Percentiles rank a stretch among this genome's conserved stretches.
These are phyloP conservation scores for Diarsia brunnea DNA, from an alignment of 2,888 invertebrate genomes.

Conservation along the genomic window DNA sequence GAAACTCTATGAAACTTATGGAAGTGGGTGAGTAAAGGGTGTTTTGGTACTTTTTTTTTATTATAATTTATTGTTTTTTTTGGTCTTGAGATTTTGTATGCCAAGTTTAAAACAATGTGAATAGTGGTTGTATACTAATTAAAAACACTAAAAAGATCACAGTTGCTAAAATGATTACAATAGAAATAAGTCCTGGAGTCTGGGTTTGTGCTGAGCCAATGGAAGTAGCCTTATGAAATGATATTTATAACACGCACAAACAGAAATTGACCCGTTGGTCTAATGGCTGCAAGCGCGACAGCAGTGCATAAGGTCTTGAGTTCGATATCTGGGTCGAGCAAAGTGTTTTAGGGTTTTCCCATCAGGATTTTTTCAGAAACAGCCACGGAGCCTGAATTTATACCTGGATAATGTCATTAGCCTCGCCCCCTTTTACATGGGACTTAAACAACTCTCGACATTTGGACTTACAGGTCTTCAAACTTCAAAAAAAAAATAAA, in stretches of 20 bases:
- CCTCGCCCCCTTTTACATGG: too few species aligned
- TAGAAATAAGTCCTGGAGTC: neutral
- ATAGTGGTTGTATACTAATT: neutral
- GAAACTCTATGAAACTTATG: constrained; percentile 91
- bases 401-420: too few species aligned
- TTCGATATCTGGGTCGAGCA: too few species aligned
- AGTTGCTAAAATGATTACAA: neutral
- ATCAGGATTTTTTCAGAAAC: too few species aligned
- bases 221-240: neutral
- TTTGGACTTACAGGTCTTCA: too few species aligned
- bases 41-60: neutral
- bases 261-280: too few species aligned
- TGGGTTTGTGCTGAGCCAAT: neutral
- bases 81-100: constrained; percentile 14
- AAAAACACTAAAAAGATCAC: neutral
- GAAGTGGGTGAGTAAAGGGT: constrained; percentile 82
- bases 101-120: constrained; percentile 2
- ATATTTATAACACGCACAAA: neutral
- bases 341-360: too few species aligned
- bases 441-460: too few species aligned
- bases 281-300: too few species aligned
- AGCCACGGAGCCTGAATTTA: too few species aligned
- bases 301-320: too few species aligned
- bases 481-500: too few species aligned
- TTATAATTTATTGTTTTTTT: neutral